Evolutionary conservation across 30 jellyfish, hydroid and myxozoan species (phyloP).

Genomic region (Clytia hemisphaerica): DNA sequence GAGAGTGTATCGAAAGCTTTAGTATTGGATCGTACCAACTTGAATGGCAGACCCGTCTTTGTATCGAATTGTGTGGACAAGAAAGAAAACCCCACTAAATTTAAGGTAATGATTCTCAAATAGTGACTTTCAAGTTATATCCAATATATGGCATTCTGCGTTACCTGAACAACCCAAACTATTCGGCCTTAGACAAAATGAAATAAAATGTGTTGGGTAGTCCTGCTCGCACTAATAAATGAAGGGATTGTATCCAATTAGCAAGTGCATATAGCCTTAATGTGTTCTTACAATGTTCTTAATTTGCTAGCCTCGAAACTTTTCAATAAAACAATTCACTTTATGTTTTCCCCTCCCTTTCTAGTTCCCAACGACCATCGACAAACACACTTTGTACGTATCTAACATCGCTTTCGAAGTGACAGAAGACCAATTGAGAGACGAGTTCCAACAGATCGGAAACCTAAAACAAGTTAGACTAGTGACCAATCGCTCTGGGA

Average conservation of each 20-base stretch:
- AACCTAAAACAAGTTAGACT: constrained; percentile 75
- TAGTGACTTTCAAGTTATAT: too few species aligned
- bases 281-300: too few species aligned
- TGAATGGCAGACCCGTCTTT: constrained; percentile 89
- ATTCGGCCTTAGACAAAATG: too few species aligned
- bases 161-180: too few species aligned
- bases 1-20: constrained; percentile 61
- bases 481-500: constrained; percentile 94
- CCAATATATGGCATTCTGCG: too few species aligned
- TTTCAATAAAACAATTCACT: not conserved
- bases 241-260: too few species aligned
- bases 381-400: constrained; percentile 81
- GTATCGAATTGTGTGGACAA: constrained; percentile 84
- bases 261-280: too few species aligned
- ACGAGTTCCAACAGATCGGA: constrained; percentile 67
- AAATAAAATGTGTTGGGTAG: too few species aligned
- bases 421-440: constrained; percentile 61
- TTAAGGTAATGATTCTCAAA: constrained; percentile 58
- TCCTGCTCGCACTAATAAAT: too few species aligned
- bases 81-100: constrained; percentile 55
- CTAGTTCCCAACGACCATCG: constrained; percentile 65
- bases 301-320: too few species aligned
- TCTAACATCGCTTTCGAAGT: constrained; percentile 80
- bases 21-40: constrained; percentile 60
- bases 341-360: not conserved